Evolutionary conservation across 2,888 invertebrate species (phyloP), one percentile per base, ranked within the genome.

Genomic region (Sinodicranocentrus sp.): DNA sequence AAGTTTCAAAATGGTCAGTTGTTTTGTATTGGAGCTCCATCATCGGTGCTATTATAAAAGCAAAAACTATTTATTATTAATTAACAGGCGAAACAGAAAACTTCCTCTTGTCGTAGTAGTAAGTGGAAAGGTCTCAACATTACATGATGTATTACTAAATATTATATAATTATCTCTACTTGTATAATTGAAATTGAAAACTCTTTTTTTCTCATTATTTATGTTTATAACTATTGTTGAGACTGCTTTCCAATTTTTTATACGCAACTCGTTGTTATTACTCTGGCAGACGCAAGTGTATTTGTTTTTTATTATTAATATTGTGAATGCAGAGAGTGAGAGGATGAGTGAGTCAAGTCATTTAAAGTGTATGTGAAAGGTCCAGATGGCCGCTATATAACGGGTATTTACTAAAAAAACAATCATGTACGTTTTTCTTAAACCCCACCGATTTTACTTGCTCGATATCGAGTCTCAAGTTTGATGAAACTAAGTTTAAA

Each of bases 21-120:
- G 73, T 82, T 68, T 84, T 72, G n/a, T 73, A 73, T 82, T 85
- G 85, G 85, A 85, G 85, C 85, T 85, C 85, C 85, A 52, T 75
- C 84, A 44, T 76, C 44, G 85, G 85, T 85, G 85, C 85, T 85
- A 82, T 82, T 63, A 44, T 72, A 65, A 57, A 48, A 68, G 71
- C 83, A 70, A n/a, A n/a, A 75, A 73, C 70, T 73, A 78, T 68
- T 78, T 83, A 75, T n/a, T n/a, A n/a, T 76, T 80, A 75, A 59
- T 65, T 70, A 72, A 71, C 61, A 79, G 21, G 71, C 68, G 70
- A 68, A 68, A 65, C 54, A 48, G n/a, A 48, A 48, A 68, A 76
- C 82, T 82, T 76, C 82, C 76, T 82, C 82, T 76, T 76, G 82
- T 76, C 71, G 82, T 82, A 82, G 82, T 82, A 76, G 82, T 76